phyloP scores from a whole-genome alignment of 1,140 invertebrate genomes.

The Sycophila sp. region DNA sequence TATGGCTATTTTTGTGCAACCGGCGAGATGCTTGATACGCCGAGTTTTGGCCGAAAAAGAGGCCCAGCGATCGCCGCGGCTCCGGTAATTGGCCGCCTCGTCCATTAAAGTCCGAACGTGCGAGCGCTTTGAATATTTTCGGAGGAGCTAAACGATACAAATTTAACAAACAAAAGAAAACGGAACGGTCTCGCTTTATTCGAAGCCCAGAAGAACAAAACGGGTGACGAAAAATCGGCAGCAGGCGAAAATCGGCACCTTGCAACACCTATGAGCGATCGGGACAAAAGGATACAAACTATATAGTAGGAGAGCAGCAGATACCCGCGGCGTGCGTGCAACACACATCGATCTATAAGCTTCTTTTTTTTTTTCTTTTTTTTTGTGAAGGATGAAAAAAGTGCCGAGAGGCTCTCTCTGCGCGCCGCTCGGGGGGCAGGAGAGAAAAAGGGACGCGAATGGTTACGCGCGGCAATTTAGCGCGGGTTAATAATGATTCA shows the following conservation, averaged over 20 bases:
- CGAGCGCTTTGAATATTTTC: not conserved
- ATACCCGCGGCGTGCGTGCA: not conserved
- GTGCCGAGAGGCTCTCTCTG: too few relatives aligned
- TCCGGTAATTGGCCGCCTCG: not conserved
- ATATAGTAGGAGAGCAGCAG: not conserved
- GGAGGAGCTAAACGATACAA: too few relatives aligned
- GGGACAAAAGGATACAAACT: too few relatives aligned
- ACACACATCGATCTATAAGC: not conserved
- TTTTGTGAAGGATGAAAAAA: too few relatives aligned
- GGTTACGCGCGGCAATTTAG: constrained; percentile 19
- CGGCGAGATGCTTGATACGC: too few relatives aligned
- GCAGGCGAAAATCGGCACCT: too few relatives aligned
- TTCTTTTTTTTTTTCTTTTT: too few relatives aligned
- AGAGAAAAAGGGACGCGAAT: constrained; percentile 12
- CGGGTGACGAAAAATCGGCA: too few relatives aligned
- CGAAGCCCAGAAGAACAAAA: too few relatives aligned
- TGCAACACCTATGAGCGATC: not conserved
- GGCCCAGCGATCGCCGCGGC: not conserved
- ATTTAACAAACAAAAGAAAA: too few relatives aligned
- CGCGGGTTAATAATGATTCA: constrained; percentile 28
- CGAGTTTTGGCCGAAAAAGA: too few relatives aligned
- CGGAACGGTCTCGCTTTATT: too few relatives aligned
- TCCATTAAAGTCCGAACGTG: not conserved
- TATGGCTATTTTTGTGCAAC: not conserved
- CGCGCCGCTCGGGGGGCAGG: not conserved